Percentiles rank a stretch among this genome's conserved stretches.
Conservation (phyloP, 1,140 invertebrate genomes). For the Cydia splendana region DNA sequence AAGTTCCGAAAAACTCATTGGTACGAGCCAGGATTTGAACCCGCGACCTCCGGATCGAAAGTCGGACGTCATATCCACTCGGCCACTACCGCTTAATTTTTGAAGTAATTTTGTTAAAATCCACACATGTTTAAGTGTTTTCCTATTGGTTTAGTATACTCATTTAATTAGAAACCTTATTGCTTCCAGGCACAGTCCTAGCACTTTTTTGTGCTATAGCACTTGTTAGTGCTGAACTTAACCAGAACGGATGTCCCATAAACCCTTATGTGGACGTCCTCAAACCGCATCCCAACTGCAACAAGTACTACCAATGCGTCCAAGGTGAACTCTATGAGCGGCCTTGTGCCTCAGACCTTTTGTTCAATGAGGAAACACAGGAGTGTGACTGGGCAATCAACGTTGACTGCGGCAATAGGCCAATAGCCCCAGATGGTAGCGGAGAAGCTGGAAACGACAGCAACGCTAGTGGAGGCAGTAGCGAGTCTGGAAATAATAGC, state of each 20-base stretch:
- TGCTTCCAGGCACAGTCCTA: slow-evolving; percentile 55
- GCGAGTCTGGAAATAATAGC: not conserved
- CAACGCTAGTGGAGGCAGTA: not conserved
- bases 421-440: slow-evolving; percentile 1
- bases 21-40: too few species aligned
- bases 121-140: too few species aligned
- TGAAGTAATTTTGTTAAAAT: too few species aligned
- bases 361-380: slow-evolving; percentile 19
- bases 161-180: slow-evolving; percentile 29
- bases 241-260: slow-evolving; percentile 28
- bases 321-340: slow-evolving; percentile 3
- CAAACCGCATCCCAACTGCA: slow-evolving; percentile 32
- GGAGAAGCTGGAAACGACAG: not conserved
- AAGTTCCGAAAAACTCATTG: too few species aligned
- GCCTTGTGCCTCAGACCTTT: not conserved
- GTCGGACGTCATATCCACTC: too few species aligned
- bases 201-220: slow-evolving; percentile 54
- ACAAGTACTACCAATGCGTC: slow-evolving; percentile 25
- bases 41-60: too few species aligned
- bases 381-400: slow-evolving; percentile 34
- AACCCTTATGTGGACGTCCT: slow-evolving; percentile 10
- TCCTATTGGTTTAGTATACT: too few species aligned
- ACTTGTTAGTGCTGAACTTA: slow-evolving; percentile 30
- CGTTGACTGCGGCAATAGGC: slow-evolving; percentile 26
- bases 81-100: too few species aligned